These are phyloP conservation scores for Synergus umbraculus DNA, from an alignment of 2,888 invertebrate species.

Conservation along the genomic window DNA sequence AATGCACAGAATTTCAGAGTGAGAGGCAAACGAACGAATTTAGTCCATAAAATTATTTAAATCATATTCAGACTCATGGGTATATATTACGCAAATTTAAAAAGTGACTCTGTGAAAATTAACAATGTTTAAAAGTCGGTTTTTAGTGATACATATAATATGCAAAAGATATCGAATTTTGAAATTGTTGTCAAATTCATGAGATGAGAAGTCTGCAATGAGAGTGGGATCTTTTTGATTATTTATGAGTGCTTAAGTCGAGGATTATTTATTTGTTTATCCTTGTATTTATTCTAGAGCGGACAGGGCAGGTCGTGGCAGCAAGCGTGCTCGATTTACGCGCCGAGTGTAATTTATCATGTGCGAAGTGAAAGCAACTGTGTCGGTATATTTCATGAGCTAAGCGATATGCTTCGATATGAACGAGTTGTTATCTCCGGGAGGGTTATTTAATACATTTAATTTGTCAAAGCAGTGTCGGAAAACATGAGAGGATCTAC, in stretches of 20 bases:
- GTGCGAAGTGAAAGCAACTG: slow-evolving; percentile 56
- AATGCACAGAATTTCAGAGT: slow-evolving; percentile 27
- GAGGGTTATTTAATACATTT: background rate
- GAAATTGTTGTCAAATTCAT: background rate
- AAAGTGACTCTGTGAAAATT: background rate
- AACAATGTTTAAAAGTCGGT: background rate
- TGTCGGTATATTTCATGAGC: slow-evolving; percentile 55
- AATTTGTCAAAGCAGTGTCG: background rate
- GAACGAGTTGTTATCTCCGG: slow-evolving; percentile 39
- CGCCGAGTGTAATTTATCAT: slow-evolving; percentile 50
- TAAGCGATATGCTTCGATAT: slow-evolving; percentile 53
- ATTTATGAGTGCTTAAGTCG: background rate
- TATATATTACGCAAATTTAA: background rate
- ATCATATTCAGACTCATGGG: background rate
- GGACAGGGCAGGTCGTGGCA: background rate
- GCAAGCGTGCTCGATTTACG: slow-evolving; percentile 49
- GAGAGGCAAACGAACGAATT: slow-evolving; percentile 3
- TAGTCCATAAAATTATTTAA: slow-evolving; percentile 6
- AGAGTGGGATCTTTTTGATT: background rate
- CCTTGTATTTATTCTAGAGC: slow-evolving; percentile 3
- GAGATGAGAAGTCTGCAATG: background rate
- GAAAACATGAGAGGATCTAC: too few species aligned
- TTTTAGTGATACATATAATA: background rate
- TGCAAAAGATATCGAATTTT: background rate
- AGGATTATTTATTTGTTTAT: slow-evolving; percentile 20